phyloP scores from a whole-genome alignment of 2,113 vertebrate species.

The Carollia perspicillata region DNA sequence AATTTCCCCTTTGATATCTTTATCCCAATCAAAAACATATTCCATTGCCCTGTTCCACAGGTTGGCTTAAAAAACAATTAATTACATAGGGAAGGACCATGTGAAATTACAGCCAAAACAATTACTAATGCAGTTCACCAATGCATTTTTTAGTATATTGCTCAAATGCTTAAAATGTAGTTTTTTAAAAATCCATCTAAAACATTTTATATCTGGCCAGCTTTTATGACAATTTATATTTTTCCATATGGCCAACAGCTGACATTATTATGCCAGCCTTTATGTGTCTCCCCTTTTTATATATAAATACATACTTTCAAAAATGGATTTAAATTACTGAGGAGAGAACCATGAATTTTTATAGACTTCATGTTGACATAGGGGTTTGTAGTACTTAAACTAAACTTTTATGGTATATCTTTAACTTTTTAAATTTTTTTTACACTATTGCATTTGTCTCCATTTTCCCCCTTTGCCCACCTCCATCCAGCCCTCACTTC shows the following conservation, averaged over 20 bases:
- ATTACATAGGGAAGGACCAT: slow-evolving; percentile 26
- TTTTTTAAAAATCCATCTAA: slow-evolving; percentile 80
- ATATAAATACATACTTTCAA: slow-evolving; percentile 78
- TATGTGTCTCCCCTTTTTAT: slow-evolving; percentile 77
- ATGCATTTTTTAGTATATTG: slow-evolving; percentile 71
- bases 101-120: slow-evolving; percentile 21
- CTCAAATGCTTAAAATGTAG: slow-evolving; percentile 82
- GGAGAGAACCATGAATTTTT: slow-evolving; percentile 60
- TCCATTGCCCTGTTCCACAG: neutral
- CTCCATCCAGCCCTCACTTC: no score
- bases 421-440: neutral
- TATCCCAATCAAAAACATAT: neutral
- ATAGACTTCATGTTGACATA: slow-evolving; percentile 52
- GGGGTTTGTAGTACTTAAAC: slow-evolving; percentile 43
- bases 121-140: slow-evolving; percentile 43
- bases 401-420: slow-evolving; percentile 24
- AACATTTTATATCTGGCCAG: slow-evolving; percentile 82
- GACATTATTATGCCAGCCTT: slow-evolving; percentile 80
- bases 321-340: slow-evolving; percentile 77
- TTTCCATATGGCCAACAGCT: slow-evolving; percentile 85
- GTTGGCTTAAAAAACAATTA: slow-evolving; percentile 22
- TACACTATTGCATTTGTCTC: no score
- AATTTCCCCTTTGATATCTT: neutral
- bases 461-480: no score
- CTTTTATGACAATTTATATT: slow-evolving; percentile 84